phyloP scores from a whole-genome alignment of 2,888 invertebrate species.

The Lithophane semibrunnea region DNA sequence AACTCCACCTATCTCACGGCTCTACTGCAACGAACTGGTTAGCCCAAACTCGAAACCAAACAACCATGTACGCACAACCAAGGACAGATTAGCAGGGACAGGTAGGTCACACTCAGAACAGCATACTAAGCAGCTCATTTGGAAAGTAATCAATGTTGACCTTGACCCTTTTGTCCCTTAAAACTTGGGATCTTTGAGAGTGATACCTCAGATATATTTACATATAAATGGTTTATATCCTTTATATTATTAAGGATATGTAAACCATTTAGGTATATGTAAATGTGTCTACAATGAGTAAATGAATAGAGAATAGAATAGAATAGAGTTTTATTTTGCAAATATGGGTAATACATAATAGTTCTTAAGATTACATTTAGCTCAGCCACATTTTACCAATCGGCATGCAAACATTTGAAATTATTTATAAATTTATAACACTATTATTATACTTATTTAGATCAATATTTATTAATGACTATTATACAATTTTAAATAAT shows the following conservation, averaged over 20 bases:
- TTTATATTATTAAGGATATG: background rate
- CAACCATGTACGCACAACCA: conserved; percentile 4
- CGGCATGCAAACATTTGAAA: too few relatives aligned
- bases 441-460: too few relatives aligned
- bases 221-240: conserved; percentile 3
- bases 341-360: too few relatives aligned
- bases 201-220: background rate
- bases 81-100: conserved; percentile 28
- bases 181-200: background rate
- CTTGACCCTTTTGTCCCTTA: conserved; percentile 32
- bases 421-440: too few relatives aligned
- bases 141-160: conserved; percentile 25
- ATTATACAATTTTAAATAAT: too few relatives aligned
- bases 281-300: background rate
- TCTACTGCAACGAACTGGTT: background rate
- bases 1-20: too few relatives aligned
- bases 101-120: background rate
- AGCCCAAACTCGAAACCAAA: conserved; percentile 18
- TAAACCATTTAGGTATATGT: background rate
- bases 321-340: too few relatives aligned
- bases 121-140: conserved; percentile 47
- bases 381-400: too few relatives aligned
- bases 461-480: too few relatives aligned
- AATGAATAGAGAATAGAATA: too few relatives aligned
- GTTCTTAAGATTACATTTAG: too few relatives aligned